phyloP scores from a whole-genome alignment of 1,140 invertebrate genomes.

The Papilio glaucus region DNA sequence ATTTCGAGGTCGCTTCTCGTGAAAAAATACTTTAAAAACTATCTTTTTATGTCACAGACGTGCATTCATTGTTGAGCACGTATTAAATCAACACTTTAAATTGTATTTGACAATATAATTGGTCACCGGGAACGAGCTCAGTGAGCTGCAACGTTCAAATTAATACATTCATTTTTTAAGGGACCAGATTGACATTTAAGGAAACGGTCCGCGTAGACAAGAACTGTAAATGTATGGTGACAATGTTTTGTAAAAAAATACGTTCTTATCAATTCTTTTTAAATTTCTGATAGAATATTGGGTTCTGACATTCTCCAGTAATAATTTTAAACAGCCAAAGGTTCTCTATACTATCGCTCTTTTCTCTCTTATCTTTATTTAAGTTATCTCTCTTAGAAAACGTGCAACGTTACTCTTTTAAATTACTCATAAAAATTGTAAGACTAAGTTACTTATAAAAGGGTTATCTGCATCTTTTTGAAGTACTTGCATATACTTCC shows the following conservation, averaged over 20 bases:
- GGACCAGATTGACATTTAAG: slow-evolving; percentile 11
- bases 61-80: slow-evolving; percentile 16
- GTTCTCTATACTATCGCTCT: no score
- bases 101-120: slow-evolving; percentile 26
- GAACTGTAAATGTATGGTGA: neutral
- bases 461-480: no score
- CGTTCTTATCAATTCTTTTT: no score
- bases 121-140: slow-evolving; percentile 13
- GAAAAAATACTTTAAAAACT: neutral
- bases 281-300: no score
- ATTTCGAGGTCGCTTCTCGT: neutral
- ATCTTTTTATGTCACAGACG: neutral
- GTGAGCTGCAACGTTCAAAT: slow-evolving; percentile 7
- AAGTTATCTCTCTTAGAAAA: no score
- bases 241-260: neutral
- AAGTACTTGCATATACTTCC: no score
- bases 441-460: no score
- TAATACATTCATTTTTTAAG: slow-evolving; percentile 4
- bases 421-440: no score
- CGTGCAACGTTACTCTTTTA: no score
- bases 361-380: no score
- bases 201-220: neutral
- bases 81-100: slow-evolving; percentile 25
- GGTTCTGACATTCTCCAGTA: no score
- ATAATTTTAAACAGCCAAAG: no score